Evolutionary conservation across 1,140 invertebrate species (phyloP), one percentile per base, ranked within the genome.

Genomic region (Atta texana): DNA sequence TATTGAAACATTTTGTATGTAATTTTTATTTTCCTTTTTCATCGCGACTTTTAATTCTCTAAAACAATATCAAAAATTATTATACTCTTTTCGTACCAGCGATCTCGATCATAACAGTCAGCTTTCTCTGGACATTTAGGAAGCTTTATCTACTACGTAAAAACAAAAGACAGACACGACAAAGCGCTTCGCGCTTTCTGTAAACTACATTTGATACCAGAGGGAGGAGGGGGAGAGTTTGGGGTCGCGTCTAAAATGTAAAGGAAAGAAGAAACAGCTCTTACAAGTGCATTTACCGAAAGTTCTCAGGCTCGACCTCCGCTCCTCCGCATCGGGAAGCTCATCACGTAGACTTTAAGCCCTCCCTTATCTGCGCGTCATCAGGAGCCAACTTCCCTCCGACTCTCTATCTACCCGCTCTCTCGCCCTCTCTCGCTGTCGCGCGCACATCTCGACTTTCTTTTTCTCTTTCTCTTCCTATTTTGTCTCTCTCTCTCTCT

Each of bases 341-440:
- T 92, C 93, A 92, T 94, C 94, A 95, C 94, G 94, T 95, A 95
- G 92, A 92, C 92, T 92, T 93, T 92, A 92, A 94, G 94, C 94
- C 93, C 93, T 93, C 93, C 93, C 94, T 95, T 95, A 95, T 95
- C 94, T 95, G 85, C 92, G 92, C 94, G 93, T 95, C 94, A 95
- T 95, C 94, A 90, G 88, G 92, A 93, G 89, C 90, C 88, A 87
- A 89, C 89, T 91, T 91, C 90, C 84, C 87, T 91, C 91, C 88
- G 90, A 91, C 91, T 91, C 92, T 92, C 91, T 90, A 90, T 89
- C 92, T 92, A 87, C 75, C 88, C 89, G 85, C 86, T 76, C 80
- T 34, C 31, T 34, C 81, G 18, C 85, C 82, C 85, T 87, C 85
- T 87, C 76, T 82, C 85, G 59, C 88, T 89, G 71, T 76, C 64